Evolutionary conservation across 2,888 invertebrate genomes (phyloP).

Genomic region (Pollenia labialis): DNA sequence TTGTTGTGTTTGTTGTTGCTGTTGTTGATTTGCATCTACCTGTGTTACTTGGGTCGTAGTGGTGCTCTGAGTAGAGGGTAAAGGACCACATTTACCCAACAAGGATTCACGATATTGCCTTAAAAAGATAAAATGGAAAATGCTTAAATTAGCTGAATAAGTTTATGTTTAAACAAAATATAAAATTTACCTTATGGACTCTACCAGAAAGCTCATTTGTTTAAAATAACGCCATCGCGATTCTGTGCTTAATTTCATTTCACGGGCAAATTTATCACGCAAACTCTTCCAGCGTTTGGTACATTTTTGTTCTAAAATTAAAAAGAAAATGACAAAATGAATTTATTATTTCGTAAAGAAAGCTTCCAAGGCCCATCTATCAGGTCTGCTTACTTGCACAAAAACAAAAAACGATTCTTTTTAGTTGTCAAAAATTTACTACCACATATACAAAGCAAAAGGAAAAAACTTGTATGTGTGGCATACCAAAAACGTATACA

Average conservation of each 20-base stretch:
- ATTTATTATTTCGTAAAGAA: background rate
- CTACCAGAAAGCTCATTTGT: conserved; percentile 82
- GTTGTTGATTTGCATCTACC: conserved; percentile 77
- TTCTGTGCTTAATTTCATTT: conserved; percentile 82
- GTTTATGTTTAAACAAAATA: background rate
- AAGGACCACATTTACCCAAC: conserved; percentile 79
- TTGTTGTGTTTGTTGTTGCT: conserved; percentile 79
- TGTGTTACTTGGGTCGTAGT: conserved; percentile 79
- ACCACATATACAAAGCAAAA: too few species aligned
- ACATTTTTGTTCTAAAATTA: conserved; percentile 80
- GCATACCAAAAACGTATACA: too few species aligned
- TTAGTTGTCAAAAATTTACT: too few species aligned
- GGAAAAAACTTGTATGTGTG: too few species aligned
- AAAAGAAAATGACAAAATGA: background rate
- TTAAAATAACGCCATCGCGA: conserved; percentile 82
- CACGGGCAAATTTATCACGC: conserved; percentile 82
- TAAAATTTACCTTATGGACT: conserved; percentile 78
- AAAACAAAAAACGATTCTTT: too few species aligned
- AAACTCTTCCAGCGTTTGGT: conserved; percentile 82
- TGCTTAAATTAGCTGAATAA: background rate
- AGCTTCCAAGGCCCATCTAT: too few species aligned
- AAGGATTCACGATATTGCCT: conserved; percentile 81
- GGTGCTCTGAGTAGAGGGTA: conserved; percentile 75
- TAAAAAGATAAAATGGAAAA: background rate
- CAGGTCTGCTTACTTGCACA: too few species aligned